These are phyloP conservation scores for Stenurella melanura DNA, from an alignment of 2,888 invertebrate genomes.

Conservation along the genomic window DNA sequence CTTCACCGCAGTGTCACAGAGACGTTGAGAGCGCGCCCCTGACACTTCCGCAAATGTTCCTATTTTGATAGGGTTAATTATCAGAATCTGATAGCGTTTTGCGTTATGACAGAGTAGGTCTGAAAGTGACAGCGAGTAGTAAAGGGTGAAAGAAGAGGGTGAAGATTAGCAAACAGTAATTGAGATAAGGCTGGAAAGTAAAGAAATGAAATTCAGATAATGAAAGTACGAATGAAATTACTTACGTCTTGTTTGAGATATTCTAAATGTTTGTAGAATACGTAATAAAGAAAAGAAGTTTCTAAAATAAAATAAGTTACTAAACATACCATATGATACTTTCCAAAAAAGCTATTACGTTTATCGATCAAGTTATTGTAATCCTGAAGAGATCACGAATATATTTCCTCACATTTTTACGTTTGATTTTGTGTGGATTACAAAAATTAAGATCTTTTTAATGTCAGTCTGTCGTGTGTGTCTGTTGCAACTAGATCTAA, in stretches of 20 bases:
- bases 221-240: not conserved
- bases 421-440: too few species aligned
- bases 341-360: too few species aligned
- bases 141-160: conserved; percentile 1
- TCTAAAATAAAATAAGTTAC: too few species aligned
- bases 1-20: conserved; percentile 7
- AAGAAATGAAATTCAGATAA: not conserved
- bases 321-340: too few species aligned
- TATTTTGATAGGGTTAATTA: conserved; percentile 34
- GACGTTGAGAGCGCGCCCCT: not conserved
- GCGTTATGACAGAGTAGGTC: conserved; percentile 30
- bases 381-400: too few species aligned
- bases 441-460: too few species aligned
- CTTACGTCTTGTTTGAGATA: not conserved
- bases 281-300: too few species aligned
- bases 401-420: too few species aligned
- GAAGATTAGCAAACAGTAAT: not conserved
- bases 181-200: not conserved
- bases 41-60: conserved; percentile 12
- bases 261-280: too few species aligned
- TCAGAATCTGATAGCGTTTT: conserved; percentile 34
- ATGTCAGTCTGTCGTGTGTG: too few species aligned
- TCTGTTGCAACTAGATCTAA: too few species aligned
- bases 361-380: too few species aligned
- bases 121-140: conserved; percentile 31